These are phyloP conservation scores for Calephelis virginiensis DNA, from an alignment of 1,140 invertebrate genomes.

Conservation along the genomic window DNA sequence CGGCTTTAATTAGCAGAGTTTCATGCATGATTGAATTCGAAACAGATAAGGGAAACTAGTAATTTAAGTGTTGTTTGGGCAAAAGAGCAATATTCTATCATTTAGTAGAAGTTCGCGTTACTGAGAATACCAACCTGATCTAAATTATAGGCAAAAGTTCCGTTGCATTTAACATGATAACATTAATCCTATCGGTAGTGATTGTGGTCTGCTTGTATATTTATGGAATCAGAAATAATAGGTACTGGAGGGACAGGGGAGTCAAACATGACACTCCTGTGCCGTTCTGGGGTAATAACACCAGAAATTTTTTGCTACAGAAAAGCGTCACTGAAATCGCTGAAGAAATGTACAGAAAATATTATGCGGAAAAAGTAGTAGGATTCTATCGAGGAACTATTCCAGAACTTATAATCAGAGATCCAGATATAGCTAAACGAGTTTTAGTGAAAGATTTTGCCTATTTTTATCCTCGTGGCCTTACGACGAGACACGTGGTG, in stretches of 20 bases:
- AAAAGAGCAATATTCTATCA: too few relatives aligned
- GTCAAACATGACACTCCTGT: slow-evolving; percentile 58
- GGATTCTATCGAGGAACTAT: slow-evolving; percentile 37
- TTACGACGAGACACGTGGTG: slow-evolving; percentile 34
- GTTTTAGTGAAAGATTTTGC: slow-evolving; percentile 80
- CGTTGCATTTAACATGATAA: too few relatives aligned
- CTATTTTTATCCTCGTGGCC: slow-evolving; percentile 62
- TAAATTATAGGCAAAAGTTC: too few relatives aligned
- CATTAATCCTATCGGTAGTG: too few relatives aligned
- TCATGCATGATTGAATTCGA: too few relatives aligned
- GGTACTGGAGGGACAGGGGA: slow-evolving; percentile 68
- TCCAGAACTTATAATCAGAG: slow-evolving; percentile 75
- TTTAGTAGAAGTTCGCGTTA: too few relatives aligned
- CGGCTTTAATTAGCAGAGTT: too few relatives aligned
- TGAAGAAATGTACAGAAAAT: slow-evolving; percentile 40
- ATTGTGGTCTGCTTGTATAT: too few relatives aligned
- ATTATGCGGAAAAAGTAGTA: slow-evolving; percentile 39
- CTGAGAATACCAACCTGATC: too few relatives aligned
- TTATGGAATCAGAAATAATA: slow-evolving; percentile 36
- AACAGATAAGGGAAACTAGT: too few relatives aligned
- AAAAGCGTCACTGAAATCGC: slow-evolving; percentile 36
- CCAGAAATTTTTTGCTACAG: slow-evolving; percentile 28
- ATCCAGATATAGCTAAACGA: slow-evolving; percentile 77
- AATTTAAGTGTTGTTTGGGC: too few relatives aligned
- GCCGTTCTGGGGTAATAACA: slow-evolving; percentile 58